Conservation (phyloP, 2,113 vertebrate species). For the Dicerorhinus sumatrensis region DNA sequence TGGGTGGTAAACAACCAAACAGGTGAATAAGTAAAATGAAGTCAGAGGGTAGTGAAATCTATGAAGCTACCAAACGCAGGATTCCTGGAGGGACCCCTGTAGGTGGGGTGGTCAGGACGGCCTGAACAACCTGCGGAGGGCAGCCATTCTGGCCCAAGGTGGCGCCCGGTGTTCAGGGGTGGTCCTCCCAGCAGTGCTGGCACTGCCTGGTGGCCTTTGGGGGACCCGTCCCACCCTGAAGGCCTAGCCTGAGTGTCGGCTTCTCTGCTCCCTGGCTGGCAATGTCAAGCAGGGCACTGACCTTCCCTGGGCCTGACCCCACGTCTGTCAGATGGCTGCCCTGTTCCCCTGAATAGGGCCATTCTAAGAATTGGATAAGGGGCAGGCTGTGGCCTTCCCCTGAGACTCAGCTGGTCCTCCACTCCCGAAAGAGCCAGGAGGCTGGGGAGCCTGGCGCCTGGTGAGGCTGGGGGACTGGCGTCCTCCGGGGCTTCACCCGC, state of each 20-base stretch:
- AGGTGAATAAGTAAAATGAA: not conserved
- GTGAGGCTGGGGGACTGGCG: not conserved
- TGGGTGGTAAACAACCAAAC: not conserved
- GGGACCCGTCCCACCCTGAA: not conserved
- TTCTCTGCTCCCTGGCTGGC: not conserved
- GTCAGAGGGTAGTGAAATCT: not conserved
- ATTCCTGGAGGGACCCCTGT: fast-evolving
- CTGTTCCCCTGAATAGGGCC: too few relatives aligned
- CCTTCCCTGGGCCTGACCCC: not conserved
- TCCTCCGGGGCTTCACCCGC: not conserved
- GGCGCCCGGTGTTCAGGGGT: fast-evolving
- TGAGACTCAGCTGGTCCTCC: not conserved
- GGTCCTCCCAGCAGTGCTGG: not conserved
- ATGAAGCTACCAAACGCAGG: fast-evolving
- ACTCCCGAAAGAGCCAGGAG: fast-evolving
- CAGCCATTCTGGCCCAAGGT: not conserved
- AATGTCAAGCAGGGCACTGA: not conserved
- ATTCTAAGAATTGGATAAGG: fast-evolving
- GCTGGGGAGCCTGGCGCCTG: not conserved
- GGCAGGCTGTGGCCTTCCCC: not conserved
- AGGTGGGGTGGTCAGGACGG: fast-evolving
- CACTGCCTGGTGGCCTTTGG: too few relatives aligned
- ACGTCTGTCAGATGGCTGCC: not conserved
- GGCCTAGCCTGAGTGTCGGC: not conserved
- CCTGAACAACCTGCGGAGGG: not conserved